phyloP scores from a whole-genome alignment of 2,113 vertebrate genomes.

The Tapirus terrestris region DNA sequence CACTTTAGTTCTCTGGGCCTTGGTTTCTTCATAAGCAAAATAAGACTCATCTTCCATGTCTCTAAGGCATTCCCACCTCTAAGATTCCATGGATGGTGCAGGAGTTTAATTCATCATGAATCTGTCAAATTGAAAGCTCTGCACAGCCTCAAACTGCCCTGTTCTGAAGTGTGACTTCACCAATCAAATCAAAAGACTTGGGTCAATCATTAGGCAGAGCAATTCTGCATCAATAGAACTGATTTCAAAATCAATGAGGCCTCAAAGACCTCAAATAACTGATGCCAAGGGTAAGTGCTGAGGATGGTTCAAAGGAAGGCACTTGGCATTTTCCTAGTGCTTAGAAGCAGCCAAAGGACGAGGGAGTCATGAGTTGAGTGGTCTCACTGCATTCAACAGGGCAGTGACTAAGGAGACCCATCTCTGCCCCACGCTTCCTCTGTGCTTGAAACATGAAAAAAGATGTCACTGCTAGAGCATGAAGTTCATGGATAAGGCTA shows the following conservation, averaged over 20 bases:
- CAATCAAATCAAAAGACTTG: background rate
- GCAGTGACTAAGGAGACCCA: background rate
- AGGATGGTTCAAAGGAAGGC: background rate
- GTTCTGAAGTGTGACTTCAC: background rate
- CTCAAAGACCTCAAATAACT: background rate
- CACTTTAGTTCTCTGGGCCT: background rate
- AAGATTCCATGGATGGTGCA: accelerated
- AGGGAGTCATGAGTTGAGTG: background rate
- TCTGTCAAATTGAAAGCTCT: background rate
- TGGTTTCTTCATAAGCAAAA: background rate
- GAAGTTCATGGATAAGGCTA: background rate
- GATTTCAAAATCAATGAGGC: slow-evolving; percentile 23
- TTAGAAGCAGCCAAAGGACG: background rate
- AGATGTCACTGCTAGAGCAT: background rate
- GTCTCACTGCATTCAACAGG: background rate
- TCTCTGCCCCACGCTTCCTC: background rate
- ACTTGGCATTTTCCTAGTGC: background rate
- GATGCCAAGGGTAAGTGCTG: background rate
- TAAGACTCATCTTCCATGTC: background rate
- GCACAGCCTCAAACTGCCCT: background rate
- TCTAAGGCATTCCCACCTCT: background rate
- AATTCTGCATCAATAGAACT: background rate
- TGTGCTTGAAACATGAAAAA: background rate
- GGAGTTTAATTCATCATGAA: background rate
- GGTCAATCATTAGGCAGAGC: background rate